Evolutionary conservation across 2,797 vertebrate genomes (phyloP).

Genomic region (Ibycter americanus): DNA sequence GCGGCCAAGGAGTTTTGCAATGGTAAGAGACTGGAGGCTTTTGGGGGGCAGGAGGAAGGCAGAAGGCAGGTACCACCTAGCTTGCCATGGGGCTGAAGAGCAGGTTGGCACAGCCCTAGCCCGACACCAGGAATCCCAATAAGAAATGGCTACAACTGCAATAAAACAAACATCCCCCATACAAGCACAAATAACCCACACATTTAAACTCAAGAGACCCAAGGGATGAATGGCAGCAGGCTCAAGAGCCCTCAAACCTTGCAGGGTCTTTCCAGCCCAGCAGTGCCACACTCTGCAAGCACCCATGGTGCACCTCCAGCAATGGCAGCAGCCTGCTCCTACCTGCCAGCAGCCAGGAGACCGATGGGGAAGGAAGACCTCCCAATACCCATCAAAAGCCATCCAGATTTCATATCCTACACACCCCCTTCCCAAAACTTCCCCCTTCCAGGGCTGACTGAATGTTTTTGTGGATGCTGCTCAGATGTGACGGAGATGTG

Average conservation of each 20-base stretch:
- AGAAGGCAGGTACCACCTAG: neutral
- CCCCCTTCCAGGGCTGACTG: neutral
- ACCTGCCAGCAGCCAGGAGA: neutral
- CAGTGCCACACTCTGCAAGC: accelerated
- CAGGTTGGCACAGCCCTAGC: neutral
- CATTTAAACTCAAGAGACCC: neutral
- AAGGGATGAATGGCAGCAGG: neutral
- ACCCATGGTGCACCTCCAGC: neutral
- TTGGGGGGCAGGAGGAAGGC: neutral
- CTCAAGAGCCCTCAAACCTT: neutral
- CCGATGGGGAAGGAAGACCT: neutral
- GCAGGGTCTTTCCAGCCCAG: neutral
- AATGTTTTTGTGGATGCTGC: neutral
- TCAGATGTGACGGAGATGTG: neutral
- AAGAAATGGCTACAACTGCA: neutral
- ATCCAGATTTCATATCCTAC: neutral
- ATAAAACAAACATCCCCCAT: neutral
- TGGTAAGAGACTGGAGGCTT: neutral
- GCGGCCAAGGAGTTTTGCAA: neutral
- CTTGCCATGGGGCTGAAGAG: neutral
- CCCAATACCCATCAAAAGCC: neutral
- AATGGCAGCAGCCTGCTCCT: neutral
- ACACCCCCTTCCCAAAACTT: neutral
- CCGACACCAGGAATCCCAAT: neutral
- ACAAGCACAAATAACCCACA: neutral